These are phyloP conservation scores for Bambusicola thoracicus DNA, from an alignment of 2,113 vertebrate species.

Conservation along the genomic window DNA sequence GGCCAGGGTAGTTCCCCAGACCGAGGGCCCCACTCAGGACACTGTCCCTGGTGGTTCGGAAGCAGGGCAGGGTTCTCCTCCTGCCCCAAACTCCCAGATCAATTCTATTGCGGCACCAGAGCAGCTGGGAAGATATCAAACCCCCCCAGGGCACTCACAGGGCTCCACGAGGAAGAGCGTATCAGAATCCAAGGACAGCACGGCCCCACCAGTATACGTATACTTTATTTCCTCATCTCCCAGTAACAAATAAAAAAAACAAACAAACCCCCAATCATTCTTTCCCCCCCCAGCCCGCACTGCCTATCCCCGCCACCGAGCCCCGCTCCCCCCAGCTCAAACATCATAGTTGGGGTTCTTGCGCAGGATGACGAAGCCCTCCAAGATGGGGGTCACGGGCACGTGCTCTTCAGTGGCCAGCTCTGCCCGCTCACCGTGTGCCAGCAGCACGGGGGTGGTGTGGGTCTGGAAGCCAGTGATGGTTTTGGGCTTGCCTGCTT, in stretches of 20 bases:
- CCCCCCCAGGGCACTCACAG: too few relatives aligned
- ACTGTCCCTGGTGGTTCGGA: too few relatives aligned
- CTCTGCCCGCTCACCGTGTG: conserved; percentile 94
- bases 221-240: conserved; percentile 60
- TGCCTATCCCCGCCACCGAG: background rate
- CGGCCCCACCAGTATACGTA: background rate
- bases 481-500: conserved; percentile 97
- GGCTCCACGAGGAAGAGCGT: too few relatives aligned
- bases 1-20: too few relatives aligned
- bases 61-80: too few relatives aligned
- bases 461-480: conserved; percentile 99
- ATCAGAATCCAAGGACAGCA: background rate
- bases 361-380: conserved; percentile 97
- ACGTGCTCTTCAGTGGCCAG: conserved; percentile 96
- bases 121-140: too few relatives aligned
- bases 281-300: background rate
- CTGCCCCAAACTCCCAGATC: too few relatives aligned
- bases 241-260: conserved; percentile 67
- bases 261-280: background rate
- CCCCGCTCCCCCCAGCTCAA: conserved; percentile 24
- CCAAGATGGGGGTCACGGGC: conserved; percentile 94
- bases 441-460: conserved; percentile 94
- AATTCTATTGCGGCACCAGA: too few relatives aligned
- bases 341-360: conserved; percentile 97
- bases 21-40: too few relatives aligned